These are phyloP conservation scores for Ctenochaetus hawaiiensis DNA, from an alignment of 2,797 vertebrate species.

Conservation along the genomic window DNA sequence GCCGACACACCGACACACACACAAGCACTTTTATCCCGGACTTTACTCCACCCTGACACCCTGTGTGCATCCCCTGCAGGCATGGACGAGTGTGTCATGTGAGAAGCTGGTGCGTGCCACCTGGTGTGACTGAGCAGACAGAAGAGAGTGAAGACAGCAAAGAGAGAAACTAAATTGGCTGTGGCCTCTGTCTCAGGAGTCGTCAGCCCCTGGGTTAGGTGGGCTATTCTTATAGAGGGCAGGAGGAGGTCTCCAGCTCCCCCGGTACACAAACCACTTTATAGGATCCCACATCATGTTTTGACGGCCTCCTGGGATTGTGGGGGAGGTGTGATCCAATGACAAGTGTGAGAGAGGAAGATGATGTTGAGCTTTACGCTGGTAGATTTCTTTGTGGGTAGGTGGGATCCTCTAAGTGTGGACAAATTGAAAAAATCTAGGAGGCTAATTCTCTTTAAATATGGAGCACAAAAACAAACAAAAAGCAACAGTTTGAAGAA, in stretches of 20 bases:
- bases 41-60: conserved; percentile 45
- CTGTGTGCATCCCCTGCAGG: conserved; percentile 34
- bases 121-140: conserved; percentile 63
- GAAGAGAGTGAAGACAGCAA: conserved; percentile 35
- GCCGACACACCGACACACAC: conserved; percentile 2
- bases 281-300: conserved; percentile 68
- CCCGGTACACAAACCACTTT: conserved; percentile 72
- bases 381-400: conserved; percentile 41
- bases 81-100: conserved; percentile 40
- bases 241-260: conserved; percentile 72
- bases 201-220: conserved; percentile 62
- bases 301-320: conserved; percentile 57
- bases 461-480: background rate
- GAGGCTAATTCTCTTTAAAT: background rate
- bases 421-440: background rate
- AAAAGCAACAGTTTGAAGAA: background rate
- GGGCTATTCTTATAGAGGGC: conserved; percentile 81
- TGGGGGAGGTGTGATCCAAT: conserved; percentile 64
- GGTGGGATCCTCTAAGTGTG: background rate
- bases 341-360: conserved; percentile 66
- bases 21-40: conserved; percentile 25
- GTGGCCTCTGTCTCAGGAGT: conserved; percentile 71
- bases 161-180: conserved; percentile 73
- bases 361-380: conserved; percentile 34
- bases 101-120: conserved; percentile 57